Evolutionary conservation across 2,797 vertebrate genomes (phyloP).

Genomic region (Myotis myotis): DNA sequence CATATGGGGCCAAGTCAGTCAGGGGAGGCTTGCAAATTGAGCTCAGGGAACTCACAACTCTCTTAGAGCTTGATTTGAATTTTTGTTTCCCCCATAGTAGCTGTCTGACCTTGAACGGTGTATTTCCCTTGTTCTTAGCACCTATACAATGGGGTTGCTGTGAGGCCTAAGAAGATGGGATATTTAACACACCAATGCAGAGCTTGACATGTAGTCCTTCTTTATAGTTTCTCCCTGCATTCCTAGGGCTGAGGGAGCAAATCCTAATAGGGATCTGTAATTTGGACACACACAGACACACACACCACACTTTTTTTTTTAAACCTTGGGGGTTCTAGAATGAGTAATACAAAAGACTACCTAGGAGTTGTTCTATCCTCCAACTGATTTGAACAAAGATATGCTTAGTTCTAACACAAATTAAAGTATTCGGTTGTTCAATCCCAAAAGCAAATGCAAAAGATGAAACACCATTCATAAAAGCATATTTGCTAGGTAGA

Average conservation of each 20-base stretch:
- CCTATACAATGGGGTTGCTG: not conserved
- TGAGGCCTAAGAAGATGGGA: not conserved
- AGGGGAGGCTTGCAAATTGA: not conserved
- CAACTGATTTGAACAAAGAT: not conserved
- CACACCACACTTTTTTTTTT: not conserved
- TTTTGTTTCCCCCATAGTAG: not conserved
- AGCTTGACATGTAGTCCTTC: not conserved
- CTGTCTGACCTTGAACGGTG: not conserved
- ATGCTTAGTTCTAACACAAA: conserved; percentile 18
- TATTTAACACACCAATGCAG: not conserved
- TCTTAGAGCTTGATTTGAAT: not conserved
- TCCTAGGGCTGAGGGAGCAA: not conserved
- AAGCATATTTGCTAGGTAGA: not conserved
- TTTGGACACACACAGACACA: not conserved
- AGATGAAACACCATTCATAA: not conserved
- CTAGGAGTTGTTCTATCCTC: not conserved
- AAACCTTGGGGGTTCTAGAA: not conserved
- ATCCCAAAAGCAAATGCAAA: not conserved
- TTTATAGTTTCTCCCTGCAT: not conserved
- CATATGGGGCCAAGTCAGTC: not conserved
- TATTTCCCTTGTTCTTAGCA: not conserved
- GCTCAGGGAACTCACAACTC: not conserved
- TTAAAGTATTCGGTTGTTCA: not conserved
- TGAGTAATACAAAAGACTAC: not conserved
- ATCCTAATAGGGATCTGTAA: not conserved